Evolutionary conservation across 2,888 invertebrate species (phyloP), one percentile per base, ranked within the genome.

Genomic region (Athetis lepigone): DNA sequence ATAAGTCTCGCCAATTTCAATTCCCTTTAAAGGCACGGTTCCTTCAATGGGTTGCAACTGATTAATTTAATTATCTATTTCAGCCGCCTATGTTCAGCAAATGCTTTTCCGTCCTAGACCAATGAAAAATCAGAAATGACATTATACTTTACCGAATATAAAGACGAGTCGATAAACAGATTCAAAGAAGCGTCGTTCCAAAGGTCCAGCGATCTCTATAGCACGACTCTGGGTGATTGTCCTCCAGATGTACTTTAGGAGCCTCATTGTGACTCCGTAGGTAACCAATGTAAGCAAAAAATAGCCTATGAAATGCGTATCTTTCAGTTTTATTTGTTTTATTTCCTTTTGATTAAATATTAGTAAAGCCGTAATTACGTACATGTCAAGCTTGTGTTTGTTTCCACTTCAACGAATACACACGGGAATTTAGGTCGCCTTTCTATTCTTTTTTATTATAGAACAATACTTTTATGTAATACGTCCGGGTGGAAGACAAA

Each of bases 111-210:
- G 2, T 2, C 13, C 33, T 13, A 13, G 2, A 33, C 33, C 13
- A 33, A 33, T 4, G 13, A 3, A 13, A 13, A 4, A 33, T 3
- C 8, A 1, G 2, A 2, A 42, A 13, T 36, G n/a, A n/a, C n/a
- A n/a, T n/a, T n/a, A 2, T 39, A 62, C 19, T n/a, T 63, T 83
- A 94, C 94, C 94, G 83, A 84, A 77, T 37, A 91, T 69, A 77
- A 90, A 94, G 27, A 84, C 79, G 2, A 90, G 81, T 16, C 93
- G 86, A 68, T 94, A 92, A 1, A 90, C 85, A 0, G 86, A 83
- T 64, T 88, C 92, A 70, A 92, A 93, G 78, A 94, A 94, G 6
- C 78, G 79, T 4, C 71, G 86, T 77, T 94, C 93, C 25, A 86
- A 73, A 11, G 79, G 72, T 1, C 91, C 91, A 19, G 89, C 86